A percentile compares a stretch with the other conserved stretches of the same genome.
phyloP scores from a whole-genome alignment of 2,797 vertebrate genomes.

The Intellagama lesueurii region DNA sequence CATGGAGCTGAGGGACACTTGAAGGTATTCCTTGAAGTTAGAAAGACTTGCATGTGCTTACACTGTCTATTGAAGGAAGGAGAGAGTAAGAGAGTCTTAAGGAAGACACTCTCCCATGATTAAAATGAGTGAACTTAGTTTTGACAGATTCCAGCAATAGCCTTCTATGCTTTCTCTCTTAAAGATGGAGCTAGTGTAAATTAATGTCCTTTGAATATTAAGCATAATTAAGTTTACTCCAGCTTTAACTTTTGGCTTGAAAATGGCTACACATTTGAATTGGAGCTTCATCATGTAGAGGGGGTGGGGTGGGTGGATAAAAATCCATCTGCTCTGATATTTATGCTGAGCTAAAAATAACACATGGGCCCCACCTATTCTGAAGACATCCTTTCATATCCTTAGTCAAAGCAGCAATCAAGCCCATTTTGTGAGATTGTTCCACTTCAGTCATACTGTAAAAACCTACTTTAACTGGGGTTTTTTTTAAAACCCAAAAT shows the following conservation, averaged over 20 bases:
- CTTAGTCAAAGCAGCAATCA: background rate
- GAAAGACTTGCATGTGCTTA: slow-evolving; percentile 31
- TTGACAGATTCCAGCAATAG: background rate
- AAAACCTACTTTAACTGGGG: rapidly evolving
- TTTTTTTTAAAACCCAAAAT: background rate
- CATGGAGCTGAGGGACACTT: slow-evolving; percentile 48
- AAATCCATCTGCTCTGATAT: slow-evolving; percentile 31
- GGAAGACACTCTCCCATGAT: background rate
- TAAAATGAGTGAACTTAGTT: slow-evolving; percentile 35
- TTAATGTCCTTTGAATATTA: slow-evolving; percentile 11
- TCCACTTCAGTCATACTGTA: background rate
- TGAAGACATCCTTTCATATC: slow-evolving; percentile 1
- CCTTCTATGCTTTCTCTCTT: background rate
- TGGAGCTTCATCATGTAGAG: background rate
- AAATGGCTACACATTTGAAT: slow-evolving; percentile 44
- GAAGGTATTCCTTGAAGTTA: slow-evolving; percentile 45
- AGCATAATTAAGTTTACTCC: slow-evolving; percentile 19
- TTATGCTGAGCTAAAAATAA: slow-evolving; percentile 54
- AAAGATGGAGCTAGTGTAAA: background rate
- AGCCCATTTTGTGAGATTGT: background rate
- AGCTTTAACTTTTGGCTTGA: slow-evolving; percentile 15
- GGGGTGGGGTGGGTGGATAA: slow-evolving; percentile 27
- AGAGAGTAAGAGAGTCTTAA: background rate
- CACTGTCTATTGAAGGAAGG: slow-evolving; percentile 38
- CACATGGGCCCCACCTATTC: slow-evolving; percentile 44